Evolutionary conservation across 1,140 invertebrate genomes (phyloP).

Genomic region (Anthonomus grandis): DNA sequence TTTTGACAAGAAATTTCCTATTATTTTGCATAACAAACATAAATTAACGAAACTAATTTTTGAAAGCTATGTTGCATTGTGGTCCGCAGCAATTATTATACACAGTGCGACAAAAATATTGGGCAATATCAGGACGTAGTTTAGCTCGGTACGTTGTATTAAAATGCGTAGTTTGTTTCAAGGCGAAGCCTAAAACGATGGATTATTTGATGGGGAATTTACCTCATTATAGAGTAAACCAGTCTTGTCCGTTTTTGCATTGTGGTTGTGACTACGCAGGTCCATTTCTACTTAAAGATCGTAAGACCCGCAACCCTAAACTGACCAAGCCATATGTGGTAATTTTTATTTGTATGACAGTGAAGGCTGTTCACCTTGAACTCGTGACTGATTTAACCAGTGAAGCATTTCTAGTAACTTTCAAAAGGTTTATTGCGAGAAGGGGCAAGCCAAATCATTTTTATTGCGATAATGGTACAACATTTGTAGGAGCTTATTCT

Average conservation of each 20-base stretch:
- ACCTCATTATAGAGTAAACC: too few species aligned
- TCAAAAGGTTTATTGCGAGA: conserved; percentile 38
- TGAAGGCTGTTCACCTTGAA: conserved; percentile 42
- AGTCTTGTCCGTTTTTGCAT: too few species aligned
- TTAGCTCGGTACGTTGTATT: conserved; percentile 7
- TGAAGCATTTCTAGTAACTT: conserved; percentile 33
- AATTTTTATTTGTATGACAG: conserved; percentile 25
- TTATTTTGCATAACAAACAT: conserved; percentile 31
- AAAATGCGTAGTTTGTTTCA: conserved; percentile 31
- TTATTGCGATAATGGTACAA: conserved; percentile 36
- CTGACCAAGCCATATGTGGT: conserved; percentile 34
- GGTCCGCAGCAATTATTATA: conserved; percentile 27
- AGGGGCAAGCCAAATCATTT: conserved; percentile 28
- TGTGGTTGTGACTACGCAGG: conserved; percentile 44
- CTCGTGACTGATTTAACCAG: conserved; percentile 35
- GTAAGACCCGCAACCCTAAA: conserved; percentile 33
- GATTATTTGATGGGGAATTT: conserved; percentile 30
- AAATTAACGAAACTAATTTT: conserved; percentile 32
- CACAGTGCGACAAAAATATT: conserved; percentile 31
- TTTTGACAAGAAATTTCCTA: conserved; percentile 33
- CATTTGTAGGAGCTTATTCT: conserved; percentile 37
- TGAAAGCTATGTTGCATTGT: conserved; percentile 29
- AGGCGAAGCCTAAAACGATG: conserved; percentile 7
- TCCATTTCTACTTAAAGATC: conserved; percentile 39
- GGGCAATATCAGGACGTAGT: conserved; percentile 25